phyloP scores from a whole-genome alignment of 2,113 vertebrate genomes.

The Oxyruncus cristatus region DNA sequence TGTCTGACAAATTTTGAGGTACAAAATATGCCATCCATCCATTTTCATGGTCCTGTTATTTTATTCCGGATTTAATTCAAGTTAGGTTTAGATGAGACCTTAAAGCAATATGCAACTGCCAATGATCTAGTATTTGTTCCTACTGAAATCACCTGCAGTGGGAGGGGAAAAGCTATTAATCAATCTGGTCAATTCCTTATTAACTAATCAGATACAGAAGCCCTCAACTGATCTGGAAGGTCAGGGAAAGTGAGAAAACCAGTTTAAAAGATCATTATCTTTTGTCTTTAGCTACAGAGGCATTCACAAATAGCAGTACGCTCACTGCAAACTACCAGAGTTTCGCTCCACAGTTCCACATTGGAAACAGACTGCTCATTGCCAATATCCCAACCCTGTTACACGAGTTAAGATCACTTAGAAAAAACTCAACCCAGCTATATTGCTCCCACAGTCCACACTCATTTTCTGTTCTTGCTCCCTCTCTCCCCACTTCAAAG shows the following conservation, averaged over 20 bases:
- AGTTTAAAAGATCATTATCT: background rate
- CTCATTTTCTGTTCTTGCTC: background rate
- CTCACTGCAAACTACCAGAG: background rate
- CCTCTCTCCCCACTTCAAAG: background rate
- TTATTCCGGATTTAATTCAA: background rate
- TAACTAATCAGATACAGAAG: background rate
- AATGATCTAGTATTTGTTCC: background rate
- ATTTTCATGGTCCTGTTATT: background rate
- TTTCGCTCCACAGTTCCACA: background rate
- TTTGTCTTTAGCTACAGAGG: background rate
- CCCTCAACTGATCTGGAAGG: background rate
- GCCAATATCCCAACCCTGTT: background rate
- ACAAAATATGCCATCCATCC: background rate
- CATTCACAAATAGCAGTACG: background rate
- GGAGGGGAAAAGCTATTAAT: background rate
- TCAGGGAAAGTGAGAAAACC: background rate
- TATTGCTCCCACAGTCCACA: accelerated
- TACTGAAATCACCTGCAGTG: background rate
- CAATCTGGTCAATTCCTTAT: background rate
- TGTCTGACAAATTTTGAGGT: background rate
- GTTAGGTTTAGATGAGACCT: background rate
- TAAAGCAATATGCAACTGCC: background rate
- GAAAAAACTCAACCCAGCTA: background rate
- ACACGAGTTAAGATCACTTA: background rate
- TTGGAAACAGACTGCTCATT: background rate